Base-by-base conservation (phyloP, 53 echinoderm and acorn worm species). In the Zoroaster sp. region DNA sequence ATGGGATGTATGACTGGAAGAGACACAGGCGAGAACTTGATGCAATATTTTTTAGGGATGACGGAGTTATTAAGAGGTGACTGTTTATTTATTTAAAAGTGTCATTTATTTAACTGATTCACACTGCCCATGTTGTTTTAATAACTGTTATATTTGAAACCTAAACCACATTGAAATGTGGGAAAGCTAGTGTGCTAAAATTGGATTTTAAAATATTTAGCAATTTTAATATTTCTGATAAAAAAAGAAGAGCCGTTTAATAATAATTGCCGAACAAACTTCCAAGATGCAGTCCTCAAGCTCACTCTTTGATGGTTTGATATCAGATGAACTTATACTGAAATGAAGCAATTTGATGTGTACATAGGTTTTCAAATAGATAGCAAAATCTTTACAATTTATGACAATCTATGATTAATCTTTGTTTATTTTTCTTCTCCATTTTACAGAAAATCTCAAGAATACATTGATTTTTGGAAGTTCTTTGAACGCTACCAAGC, bases 401-500 rank as follows among this genome's bases (percentile, higher is more conserved):
- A n/a, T n/a, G n/a, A n/a, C n/a, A n/a, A n/a, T n/a, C n/a, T n/a
- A n/a, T n/a, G n/a, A n/a, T n/a, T n/a, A n/a, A n/a, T 74, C 28
- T 18, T 25, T 21, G 18, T 41, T 17, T 35, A 37, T 65, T 30
- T n/a, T 83, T 40, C 47, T 39, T 12, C n/a, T n/a, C n/a, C 2
- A 30, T 33, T 25, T 44, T 77, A 4, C 47, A 97, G 97, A 68
- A 95, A 95, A 3, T 93, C 92, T 44, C 75, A 91, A 39, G 92
- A 93, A 77, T 95, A 97, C 72, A 72, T 77, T 74, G 97, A 97
- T 83, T 97, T 97, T 63, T 93, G 92, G 95, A 86, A 78, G 49
- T 97, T 97, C 73, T 92, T 96, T 77, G 95, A 97, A 52, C 88
- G 93, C 28, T 97, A 97, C 88, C 93, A 93, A 83, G 78, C 93